Evolutionary conservation across 2,113 vertebrate species (phyloP), one percentile per base, ranked within the genome.

Genomic region (Cebus imitator): DNA sequence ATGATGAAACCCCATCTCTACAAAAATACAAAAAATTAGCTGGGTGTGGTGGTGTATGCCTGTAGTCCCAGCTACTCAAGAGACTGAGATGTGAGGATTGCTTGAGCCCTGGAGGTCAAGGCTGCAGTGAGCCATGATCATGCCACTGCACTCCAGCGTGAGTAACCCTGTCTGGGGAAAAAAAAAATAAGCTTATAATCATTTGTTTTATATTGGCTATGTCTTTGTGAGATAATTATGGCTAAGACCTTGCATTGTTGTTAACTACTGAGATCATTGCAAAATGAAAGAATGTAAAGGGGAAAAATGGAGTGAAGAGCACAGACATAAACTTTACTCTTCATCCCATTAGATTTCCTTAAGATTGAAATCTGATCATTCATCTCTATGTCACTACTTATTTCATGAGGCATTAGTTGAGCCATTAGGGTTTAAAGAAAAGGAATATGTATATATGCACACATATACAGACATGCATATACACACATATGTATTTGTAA

Each of bases 321-420:
- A 89, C 10, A 75, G 48, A 52, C 52, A 58, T 52, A 66, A 90
- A 80, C 58, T 70, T 94, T 82, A 12, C 10, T 95, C 23, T 84
- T 86, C 18, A 4, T 64, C 7, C 32, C 84, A 25, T 92, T 89
- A 64, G 45, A 13, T 91, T 80, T 80, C n/a, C 55, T 94, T 97
- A 61, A 58, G 20, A 37, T 88, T 95, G 58, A 45, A 7, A 89
- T 95, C 66, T 96, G 55, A 89, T 87, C 37, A 68, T 4, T 94
- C 52, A 30, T 93, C 13, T 96, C 72, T 68, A 75, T 75, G 14
- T 86, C 43, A 58, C 90, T 96, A 32, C 21, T 84, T 96, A 73
- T 83, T 92, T 96, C 45, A 45, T 82, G 40, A 79, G 73, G 48
- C 23, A 86, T 83, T 6, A 58, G 0, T 79, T 73, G 35, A 48